These are phyloP conservation scores for Neoarius graeffei DNA, from an alignment of 2,113 vertebrate species.

Conservation along the genomic window DNA sequence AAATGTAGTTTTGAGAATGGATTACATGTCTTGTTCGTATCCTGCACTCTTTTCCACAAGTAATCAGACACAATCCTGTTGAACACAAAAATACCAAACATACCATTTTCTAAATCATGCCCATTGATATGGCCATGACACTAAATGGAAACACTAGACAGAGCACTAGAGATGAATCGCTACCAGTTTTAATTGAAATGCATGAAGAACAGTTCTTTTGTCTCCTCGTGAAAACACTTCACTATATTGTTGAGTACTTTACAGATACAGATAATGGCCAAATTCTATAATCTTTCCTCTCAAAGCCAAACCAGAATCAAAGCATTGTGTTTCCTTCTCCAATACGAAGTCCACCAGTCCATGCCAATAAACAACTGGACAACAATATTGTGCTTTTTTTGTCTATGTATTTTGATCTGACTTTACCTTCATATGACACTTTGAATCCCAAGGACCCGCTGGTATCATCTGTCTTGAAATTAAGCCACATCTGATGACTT, in stretches of 20 bases:
- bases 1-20: background rate
- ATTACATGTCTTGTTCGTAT: background rate
- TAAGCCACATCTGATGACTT: slow-evolving; percentile 98
- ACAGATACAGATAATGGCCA: background rate
- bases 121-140: background rate
- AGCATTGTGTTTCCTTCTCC: background rate
- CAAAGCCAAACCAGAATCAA: background rate
- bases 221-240: background rate
- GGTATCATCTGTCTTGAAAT: slow-evolving; percentile 95
- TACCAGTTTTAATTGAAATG: background rate
- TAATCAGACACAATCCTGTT: background rate
- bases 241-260: background rate
- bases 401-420: background rate
- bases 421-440: slow-evolving; percentile 90
- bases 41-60: background rate
- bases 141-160: background rate
- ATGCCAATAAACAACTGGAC: background rate
- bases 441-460: slow-evolving; percentile 95
- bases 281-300: slow-evolving; percentile 1
- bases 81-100: background rate
- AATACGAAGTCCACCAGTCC: background rate
- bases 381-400: background rate
- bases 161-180: background rate
- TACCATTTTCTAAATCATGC: background rate
- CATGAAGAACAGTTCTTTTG: background rate